Percentiles rank a stretch among this genome's conserved stretches.
phyloP scores from a whole-genome alignment of 2,113 vertebrate genomes.

The Rhipidura dahli region DNA sequence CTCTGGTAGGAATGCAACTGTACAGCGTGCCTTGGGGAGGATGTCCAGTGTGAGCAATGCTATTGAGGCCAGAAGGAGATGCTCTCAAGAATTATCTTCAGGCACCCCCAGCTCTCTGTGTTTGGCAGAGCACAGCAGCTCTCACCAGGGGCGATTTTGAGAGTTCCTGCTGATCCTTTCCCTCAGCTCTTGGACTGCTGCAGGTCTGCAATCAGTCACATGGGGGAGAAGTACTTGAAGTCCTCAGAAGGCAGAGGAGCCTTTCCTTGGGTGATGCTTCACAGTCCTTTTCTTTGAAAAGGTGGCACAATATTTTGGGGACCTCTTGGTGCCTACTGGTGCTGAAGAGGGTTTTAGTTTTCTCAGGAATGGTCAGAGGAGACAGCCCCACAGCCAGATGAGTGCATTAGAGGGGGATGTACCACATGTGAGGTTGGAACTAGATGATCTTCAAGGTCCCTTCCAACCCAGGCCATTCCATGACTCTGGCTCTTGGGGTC shows the following conservation, averaged over 20 bases:
- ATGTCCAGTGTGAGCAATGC: background rate
- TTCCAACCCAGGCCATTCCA: background rate
- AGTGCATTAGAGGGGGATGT: background rate
- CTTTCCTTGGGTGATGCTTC: background rate
- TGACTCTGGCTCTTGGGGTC: background rate
- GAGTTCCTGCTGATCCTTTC: background rate
- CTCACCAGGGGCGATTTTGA: fast-evolving
- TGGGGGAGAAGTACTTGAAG: background rate
- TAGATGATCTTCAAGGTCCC: background rate
- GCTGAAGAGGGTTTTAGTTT: background rate
- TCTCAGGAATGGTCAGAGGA: background rate
- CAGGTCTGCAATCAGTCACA: background rate
- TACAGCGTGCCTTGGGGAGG: background rate
- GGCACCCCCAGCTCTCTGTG: background rate
- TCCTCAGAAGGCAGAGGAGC: background rate
- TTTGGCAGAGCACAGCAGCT: background rate
- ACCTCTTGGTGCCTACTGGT: background rate
- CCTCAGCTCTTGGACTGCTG: background rate
- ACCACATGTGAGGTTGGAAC: background rate
- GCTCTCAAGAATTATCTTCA: background rate
- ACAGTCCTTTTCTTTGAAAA: background rate
- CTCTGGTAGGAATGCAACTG: fast-evolving
- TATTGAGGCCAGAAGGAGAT: background rate
- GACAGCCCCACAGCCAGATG: background rate
- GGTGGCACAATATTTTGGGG: background rate